These are phyloP conservation scores for Barnardius zonarius DNA, from an alignment of 2,113 vertebrate species.

Conservation along the genomic window DNA sequence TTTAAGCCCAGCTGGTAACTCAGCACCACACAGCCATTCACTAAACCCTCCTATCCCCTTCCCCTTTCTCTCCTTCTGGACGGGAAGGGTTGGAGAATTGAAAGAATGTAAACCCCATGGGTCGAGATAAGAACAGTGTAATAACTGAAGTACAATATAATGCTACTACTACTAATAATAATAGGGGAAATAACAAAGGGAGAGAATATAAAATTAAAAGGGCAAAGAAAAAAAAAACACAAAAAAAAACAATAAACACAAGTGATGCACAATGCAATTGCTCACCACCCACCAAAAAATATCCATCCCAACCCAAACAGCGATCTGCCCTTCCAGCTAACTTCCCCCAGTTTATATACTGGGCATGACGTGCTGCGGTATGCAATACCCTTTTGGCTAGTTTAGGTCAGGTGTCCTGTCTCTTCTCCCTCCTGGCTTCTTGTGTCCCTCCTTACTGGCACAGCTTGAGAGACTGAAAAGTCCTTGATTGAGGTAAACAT, in stretches of 20 bases:
- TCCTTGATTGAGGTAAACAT: not conserved
- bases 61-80: not conserved
- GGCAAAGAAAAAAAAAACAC: not conserved
- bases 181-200: not conserved
- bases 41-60: not conserved
- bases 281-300: not conserved
- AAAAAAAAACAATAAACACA: not conserved
- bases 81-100: not conserved
- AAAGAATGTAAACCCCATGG: not conserved
- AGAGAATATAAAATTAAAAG: not conserved
- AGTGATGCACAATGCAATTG: not conserved
- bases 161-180: not conserved
- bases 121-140: not conserved
- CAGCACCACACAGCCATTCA: not conserved
- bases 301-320: not conserved
- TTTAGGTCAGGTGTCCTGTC: not conserved
- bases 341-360: not conserved
- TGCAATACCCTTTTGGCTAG: not conserved
- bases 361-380: accelerated
- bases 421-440: not conserved
- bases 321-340: not conserved
- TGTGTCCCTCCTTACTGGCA: not conserved
- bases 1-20: not conserved
- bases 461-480: too few relatives aligned
- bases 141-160: not conserved